Base-by-base conservation (phyloP, 53 echinoderm and acorn worm species). In the Hippasteria phrygiana region DNA sequence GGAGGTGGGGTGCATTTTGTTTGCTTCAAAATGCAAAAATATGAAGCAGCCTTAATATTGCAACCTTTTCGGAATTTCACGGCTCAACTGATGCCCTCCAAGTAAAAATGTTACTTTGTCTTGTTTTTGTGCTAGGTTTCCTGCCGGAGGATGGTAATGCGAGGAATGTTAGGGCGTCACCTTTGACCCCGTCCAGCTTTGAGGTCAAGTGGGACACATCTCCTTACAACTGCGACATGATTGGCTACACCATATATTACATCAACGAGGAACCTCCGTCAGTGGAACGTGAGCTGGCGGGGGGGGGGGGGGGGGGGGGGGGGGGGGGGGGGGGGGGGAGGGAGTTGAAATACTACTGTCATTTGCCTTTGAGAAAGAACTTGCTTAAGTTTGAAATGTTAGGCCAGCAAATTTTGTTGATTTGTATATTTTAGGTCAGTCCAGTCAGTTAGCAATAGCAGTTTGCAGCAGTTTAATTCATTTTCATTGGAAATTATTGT, bases 191-290 rank as follows among this genome's bases (percentile, higher is more conserved):
- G 20, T 73, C 70, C 26, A 67, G 71, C 9, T 80, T 93, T 45
- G 47, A 73, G 33, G 97, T 95, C 66, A 91, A 87, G 74, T 97
- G 97, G 97, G 87, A 95, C 20, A 80, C 75, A 7, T 95, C 97
- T 42, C 91, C 90, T 16, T 59, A 74, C 43, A 93, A 93, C 82
- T 97, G 97, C 89, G 97, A 97, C 55, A 90, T 97, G 43, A 87
- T 97, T 69, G 95, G 93, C 62, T 95, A 97, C 75, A 88, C 45
- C 14, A 59, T 95, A 10, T 90, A 87, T 70, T 90, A 90, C 76
- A 67, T 39, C 35, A 38, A 79, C 1, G 69, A 78, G 51, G 50
- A 26, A 8, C 4, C 22, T 42, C 55, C 80, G 6, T 62, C 54
- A 8, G 13, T n/a, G 16, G 75, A 79, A 41, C 24, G 89, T 89